A percentile compares a stretch with the other conserved stretches of the same genome.
Conservation (phyloP, 2,113 vertebrate species). For the Tauraco erythrolophus region DNA sequence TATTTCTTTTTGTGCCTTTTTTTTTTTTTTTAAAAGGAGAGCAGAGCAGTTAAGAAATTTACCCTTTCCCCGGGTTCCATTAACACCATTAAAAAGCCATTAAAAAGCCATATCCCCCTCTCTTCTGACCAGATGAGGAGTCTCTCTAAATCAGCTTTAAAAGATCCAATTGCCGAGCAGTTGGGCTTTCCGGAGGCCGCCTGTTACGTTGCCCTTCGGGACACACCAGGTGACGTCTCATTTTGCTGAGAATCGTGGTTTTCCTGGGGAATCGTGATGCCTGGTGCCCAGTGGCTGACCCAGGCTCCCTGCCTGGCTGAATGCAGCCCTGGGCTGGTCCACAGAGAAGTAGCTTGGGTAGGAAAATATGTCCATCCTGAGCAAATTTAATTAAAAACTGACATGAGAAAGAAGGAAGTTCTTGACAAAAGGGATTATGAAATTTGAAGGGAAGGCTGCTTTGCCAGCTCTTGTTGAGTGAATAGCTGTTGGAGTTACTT, state of each 20-base stretch:
- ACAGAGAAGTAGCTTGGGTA: background rate
- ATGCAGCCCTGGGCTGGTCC: background rate
- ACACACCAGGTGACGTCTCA: background rate
- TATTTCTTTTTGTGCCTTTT: background rate
- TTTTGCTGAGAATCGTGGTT: background rate
- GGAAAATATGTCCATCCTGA: background rate
- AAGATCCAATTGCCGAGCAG: background rate
- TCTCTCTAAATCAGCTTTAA: background rate
- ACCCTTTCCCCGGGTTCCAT: background rate
- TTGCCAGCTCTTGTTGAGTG: background rate
- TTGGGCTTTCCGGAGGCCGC: background rate
- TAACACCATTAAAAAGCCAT: background rate
- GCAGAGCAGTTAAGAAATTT: background rate
- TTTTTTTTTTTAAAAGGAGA: background rate
- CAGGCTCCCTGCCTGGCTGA: background rate
- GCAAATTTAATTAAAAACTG: background rate
- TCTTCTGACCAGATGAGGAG: background rate
- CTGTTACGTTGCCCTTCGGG: background rate
- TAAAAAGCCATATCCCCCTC: background rate
- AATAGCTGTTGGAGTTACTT: slow-evolving; percentile 1
- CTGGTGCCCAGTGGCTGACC: background rate
- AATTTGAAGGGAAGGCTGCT: background rate
- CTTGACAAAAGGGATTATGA: background rate
- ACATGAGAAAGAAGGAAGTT: background rate
- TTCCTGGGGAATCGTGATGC: background rate